Base-by-base conservation (phyloP, 2,888 invertebrate species). In the Drosophila robusta region DNA sequence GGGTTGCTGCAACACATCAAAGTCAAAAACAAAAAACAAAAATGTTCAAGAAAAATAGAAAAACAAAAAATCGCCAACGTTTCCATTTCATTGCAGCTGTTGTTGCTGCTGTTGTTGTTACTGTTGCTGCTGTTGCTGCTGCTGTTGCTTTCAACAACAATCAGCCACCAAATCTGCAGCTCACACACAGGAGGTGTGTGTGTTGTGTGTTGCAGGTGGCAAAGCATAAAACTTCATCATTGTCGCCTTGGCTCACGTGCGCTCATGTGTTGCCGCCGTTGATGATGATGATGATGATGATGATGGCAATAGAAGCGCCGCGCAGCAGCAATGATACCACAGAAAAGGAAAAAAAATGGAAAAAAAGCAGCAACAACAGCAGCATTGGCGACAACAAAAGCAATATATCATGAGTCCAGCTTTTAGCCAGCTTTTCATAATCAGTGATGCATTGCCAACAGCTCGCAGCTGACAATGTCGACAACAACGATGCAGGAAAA, bases 151-250 rank as follows among this genome's bases (percentile, higher is more conserved):
- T 77, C 61, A 61, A 60, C 75, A 69, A 61, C 56, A 76, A 65
- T 78, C 78, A 67, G 55, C 42, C 46, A 75, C 45, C 44, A 57
- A 69, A 69, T 60, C 54, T 72, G 62, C 44, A 44, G 42, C 56
- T 16, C 38, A 50, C 38, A 38, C 41, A 11, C 34, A 1, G 11
- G 12, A 26, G 11, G 16, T 46, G 34, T 14, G 24, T 16, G 29
- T 50, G 51, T 51, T 51, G 50, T 63, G 41, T 81, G 71, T 65
- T 81, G 80, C 81, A 87, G 86, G 86, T 87, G 89, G 71, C 76
- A 87, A 87, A 82, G 85, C 89, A 87, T 87, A 85, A 89, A 89
- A 87, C 86, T 87, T 85, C 86, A 87, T 87, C 87, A 85, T 82
- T 75, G 86, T 73, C 83, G 80, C 80, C 78, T 81, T 66, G 73